These are phyloP conservation scores for Bombyx mandarina DNA, from an alignment of 1,140 invertebrate species.

Conservation along the genomic window DNA sequence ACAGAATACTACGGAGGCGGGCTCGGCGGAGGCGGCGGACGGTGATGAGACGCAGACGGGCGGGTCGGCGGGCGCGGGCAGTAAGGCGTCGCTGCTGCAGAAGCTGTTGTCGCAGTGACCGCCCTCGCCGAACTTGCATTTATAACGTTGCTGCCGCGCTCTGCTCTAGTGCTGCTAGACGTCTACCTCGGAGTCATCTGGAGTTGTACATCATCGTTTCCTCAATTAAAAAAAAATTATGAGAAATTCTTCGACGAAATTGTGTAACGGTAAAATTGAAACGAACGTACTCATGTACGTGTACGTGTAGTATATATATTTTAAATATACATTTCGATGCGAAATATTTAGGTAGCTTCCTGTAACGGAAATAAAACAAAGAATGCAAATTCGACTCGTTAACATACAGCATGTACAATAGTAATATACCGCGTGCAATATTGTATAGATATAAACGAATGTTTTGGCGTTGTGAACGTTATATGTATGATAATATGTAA, in stretches of 20 bases:
- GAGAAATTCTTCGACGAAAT: constrained; percentile 44
- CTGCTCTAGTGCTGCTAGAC: constrained; percentile 15
- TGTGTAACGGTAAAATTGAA: constrained; percentile 23
- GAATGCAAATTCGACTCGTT: constrained; percentile 35
- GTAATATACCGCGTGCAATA: constrained; percentile 61
- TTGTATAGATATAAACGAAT: constrained; percentile 59
- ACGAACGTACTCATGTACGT: constrained; percentile 32
- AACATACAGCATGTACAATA: constrained; percentile 48
- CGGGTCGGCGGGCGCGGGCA: constrained; percentile 14
- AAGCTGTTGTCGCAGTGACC: constrained; percentile 83
- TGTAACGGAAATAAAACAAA: constrained; percentile 40
- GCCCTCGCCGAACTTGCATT: constrained; percentile 33
- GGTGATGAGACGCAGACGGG: constrained; percentile 32
- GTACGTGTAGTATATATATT: constrained; percentile 26
- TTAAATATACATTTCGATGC: constrained; percentile 27
- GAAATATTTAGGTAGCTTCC: constrained; percentile 48
- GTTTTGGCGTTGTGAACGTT: constrained; percentile 69
- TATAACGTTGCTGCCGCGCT: constrained; percentile 29
- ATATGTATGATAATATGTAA: constrained; percentile 67
- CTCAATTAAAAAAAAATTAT: constrained; percentile 18
- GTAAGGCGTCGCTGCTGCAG: constrained; percentile 81
- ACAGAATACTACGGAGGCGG: constrained; percentile 84
- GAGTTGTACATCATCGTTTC: constrained; percentile 29
- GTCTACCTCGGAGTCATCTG: constrained; percentile 17
- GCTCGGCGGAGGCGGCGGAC: constrained; percentile 35